Percentiles rank a stretch among this genome's conserved stretches.
phyloP scores from a whole-genome alignment of 2,888 invertebrate species.

The Globia sparganii region DNA sequence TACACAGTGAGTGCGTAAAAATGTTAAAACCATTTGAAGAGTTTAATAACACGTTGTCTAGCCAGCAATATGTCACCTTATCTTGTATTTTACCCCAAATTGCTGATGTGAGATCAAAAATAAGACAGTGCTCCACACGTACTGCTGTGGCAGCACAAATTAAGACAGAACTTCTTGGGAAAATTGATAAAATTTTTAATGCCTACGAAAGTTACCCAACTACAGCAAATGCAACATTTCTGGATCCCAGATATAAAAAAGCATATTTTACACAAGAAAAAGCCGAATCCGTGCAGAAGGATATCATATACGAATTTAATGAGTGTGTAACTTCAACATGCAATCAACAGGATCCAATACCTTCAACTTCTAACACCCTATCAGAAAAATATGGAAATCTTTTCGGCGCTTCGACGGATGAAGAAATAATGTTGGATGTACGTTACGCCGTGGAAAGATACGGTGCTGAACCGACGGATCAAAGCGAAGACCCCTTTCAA shows the following conservation, averaged over 20 bases:
- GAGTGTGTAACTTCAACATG: background rate
- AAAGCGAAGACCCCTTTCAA: background rate
- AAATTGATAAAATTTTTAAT: too few species aligned
- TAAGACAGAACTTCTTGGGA: background rate
- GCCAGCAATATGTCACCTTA: conserved; percentile 6
- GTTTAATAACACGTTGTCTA: background rate
- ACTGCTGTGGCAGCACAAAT: background rate
- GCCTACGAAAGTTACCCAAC: background rate
- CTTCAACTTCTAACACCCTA: background rate
- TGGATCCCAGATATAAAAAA: conserved; percentile 26
- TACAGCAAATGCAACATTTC: conserved; percentile 5
- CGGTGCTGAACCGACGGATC: too few species aligned
- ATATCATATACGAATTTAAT: background rate
- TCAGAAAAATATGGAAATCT: background rate
- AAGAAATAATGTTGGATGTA: too few species aligned
- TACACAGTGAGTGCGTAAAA: background rate
- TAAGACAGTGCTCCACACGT: background rate
- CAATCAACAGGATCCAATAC: background rate
- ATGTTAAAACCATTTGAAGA: conserved; percentile 19
- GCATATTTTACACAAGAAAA: background rate
- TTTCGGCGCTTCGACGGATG: background rate
- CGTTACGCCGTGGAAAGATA: background rate
- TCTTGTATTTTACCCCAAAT: conserved; percentile 10
- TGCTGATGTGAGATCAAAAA: background rate
- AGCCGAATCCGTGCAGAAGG: background rate